These are phyloP conservation scores for Macrophya annulata DNA, from an alignment of 2,888 invertebrate genomes.

Conservation along the genomic window DNA sequence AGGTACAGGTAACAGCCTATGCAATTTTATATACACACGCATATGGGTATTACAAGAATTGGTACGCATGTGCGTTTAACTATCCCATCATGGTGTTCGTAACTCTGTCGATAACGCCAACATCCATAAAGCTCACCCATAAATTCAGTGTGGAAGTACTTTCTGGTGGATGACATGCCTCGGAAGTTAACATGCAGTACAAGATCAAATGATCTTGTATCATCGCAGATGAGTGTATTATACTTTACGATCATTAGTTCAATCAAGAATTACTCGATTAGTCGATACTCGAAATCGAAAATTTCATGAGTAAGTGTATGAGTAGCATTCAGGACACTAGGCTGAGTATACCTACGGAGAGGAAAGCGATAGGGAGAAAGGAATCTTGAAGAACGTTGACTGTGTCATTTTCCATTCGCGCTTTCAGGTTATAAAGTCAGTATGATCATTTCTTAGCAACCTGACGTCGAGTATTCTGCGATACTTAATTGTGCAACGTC, in stretches of 20 bases:
- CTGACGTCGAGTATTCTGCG: neutral
- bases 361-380: neutral
- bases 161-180: neutral
- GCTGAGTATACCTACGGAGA: conserved; percentile 10
- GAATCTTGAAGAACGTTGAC: neutral
- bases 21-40: neutral
- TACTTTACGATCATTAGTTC: neutral
- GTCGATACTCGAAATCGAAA: neutral
- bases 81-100: conserved; percentile 1
- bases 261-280: neutral
- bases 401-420: neutral
- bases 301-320: neutral
- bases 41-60: neutral
- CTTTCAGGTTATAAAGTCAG: neutral
- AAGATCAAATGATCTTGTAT: neutral
- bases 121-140: neutral
- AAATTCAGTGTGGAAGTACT: neutral
- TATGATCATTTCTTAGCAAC: neutral
- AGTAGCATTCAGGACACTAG: neutral
- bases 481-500: conserved; percentile 10
- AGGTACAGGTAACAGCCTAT: conserved; percentile 1
- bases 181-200: neutral
- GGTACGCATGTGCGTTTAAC: conserved; percentile 3
- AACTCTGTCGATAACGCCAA: conserved; percentile 1
- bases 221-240: neutral